Conservation (phyloP, 2,888 invertebrate genomes). For the Gastrophysa polygoni region DNA sequence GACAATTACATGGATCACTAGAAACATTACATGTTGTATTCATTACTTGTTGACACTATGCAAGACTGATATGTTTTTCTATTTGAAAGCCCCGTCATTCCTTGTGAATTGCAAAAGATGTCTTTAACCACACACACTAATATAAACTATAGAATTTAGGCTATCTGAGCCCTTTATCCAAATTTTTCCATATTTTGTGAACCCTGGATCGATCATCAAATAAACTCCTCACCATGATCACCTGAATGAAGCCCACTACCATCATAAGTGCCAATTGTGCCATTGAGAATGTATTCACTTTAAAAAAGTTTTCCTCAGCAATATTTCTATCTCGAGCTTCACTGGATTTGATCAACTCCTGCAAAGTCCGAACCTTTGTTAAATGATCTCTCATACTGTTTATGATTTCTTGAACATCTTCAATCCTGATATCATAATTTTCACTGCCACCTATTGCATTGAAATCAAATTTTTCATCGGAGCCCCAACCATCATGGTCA, state of each 20-base stretch:
- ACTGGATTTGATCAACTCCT: slow-evolving; percentile 72
- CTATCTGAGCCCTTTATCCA: slow-evolving; percentile 11
- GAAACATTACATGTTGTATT: too few species aligned
- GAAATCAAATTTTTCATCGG: slow-evolving; percentile 61
- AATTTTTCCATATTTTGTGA: slow-evolving; percentile 53
- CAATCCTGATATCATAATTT: slow-evolving; percentile 65
- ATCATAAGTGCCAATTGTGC: slow-evolving; percentile 77
- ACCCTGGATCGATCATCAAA: slow-evolving; percentile 66
- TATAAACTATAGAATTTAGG: background rate
- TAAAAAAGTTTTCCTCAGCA: slow-evolving; percentile 79
- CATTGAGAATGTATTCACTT: slow-evolving; percentile 80
- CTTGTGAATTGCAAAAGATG: too few species aligned
- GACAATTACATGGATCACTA: too few species aligned
- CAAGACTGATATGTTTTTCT: too few species aligned
- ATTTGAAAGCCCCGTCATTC: too few species aligned
- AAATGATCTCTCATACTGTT: slow-evolving; percentile 67
- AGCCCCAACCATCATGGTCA: slow-evolving; percentile 59
- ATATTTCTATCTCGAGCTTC: slow-evolving; percentile 84
- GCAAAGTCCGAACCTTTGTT: slow-evolving; percentile 67
- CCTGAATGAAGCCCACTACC: slow-evolving; percentile 74
- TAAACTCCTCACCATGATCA: slow-evolving; percentile 78
- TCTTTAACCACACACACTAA: too few species aligned
- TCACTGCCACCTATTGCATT: slow-evolving; percentile 56
- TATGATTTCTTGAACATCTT: slow-evolving; percentile 70
- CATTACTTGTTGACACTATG: too few species aligned